Evolutionary conservation across 2,888 invertebrate genomes (phyloP).

Genomic region (Cephus rjabovi): DNA sequence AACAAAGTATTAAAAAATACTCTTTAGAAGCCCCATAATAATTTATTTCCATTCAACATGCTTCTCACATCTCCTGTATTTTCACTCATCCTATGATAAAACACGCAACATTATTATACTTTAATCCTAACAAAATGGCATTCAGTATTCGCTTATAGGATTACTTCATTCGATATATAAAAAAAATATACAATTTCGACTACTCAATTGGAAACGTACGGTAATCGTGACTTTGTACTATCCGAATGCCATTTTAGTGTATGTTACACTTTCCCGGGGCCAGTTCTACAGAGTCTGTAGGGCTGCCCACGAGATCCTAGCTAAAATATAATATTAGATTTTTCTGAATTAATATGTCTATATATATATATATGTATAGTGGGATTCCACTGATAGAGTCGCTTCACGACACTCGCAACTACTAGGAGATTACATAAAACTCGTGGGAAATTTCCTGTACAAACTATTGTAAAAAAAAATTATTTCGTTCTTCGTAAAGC

Average conservation of each 20-base stretch:
- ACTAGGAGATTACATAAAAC: conserved; percentile 4
- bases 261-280: conserved; percentile 55
- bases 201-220: conserved; percentile 61
- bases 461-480: background rate
- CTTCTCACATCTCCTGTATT: conserved; percentile 26
- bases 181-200: conserved; percentile 67
- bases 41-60: conserved; percentile 37
- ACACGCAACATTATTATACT: conserved; percentile 56
- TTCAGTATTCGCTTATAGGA: conserved; percentile 62
- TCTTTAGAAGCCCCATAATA: conserved; percentile 52
- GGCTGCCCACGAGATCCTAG: conserved; percentile 53
- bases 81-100: conserved; percentile 46
- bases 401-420: conserved; percentile 38
- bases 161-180: conserved; percentile 60
- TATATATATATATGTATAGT: conserved; percentile 36
- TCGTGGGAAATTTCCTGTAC: background rate
- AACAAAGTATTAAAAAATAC: conserved; percentile 28
- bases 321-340: conserved; percentile 61
- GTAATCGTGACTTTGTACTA: conserved; percentile 64
- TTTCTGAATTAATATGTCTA: conserved; percentile 35
- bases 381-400: conserved; percentile 43
- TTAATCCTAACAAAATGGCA: conserved; percentile 62
- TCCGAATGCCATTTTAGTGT: conserved; percentile 65
- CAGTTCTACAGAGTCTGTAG: conserved; percentile 45
- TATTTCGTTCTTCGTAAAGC: background rate